These are phyloP conservation scores for Megaleporinus macrocephalus DNA, from an alignment of 2,113 vertebrate genomes.

Conservation along the genomic window DNA sequence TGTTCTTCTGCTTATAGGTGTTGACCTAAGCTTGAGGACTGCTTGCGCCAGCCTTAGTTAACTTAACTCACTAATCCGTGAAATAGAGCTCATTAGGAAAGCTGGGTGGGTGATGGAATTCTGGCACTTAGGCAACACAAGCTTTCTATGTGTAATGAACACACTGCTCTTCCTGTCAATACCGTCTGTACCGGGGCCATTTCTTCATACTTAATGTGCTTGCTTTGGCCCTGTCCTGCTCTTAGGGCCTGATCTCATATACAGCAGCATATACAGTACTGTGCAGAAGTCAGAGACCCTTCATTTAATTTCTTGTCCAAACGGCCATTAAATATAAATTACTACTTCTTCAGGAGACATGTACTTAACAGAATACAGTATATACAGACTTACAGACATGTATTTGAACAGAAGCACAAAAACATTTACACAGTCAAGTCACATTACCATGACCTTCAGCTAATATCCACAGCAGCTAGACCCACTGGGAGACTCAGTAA, in stretches of 20 bases:
- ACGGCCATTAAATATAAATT: too few relatives aligned
- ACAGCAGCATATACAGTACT: too few relatives aligned
- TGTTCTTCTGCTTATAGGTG: background rate
- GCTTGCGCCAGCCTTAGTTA: background rate
- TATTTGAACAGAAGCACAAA: too few relatives aligned
- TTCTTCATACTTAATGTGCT: background rate
- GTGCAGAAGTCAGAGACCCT: too few relatives aligned
- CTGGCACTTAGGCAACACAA: background rate
- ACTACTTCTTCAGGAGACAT: too few relatives aligned
- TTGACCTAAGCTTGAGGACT: conserved; percentile 5
- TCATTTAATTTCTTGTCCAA: too few relatives aligned
- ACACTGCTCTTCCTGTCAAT: background rate
- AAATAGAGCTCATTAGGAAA: background rate
- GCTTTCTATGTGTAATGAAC: background rate
- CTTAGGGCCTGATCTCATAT: background rate
- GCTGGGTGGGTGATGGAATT: background rate
- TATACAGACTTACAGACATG: too few relatives aligned
- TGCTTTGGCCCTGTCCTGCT: background rate
- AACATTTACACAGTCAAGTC: too few relatives aligned
- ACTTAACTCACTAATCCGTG: conserved; percentile 13
- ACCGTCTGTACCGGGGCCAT: background rate
- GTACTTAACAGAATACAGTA: too few relatives aligned
- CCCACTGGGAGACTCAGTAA: too few relatives aligned
- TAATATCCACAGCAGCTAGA: too few relatives aligned
- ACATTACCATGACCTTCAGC: too few relatives aligned